Conservation (phyloP, 2,113 vertebrate species). For the Neotragus moschatus region DNA sequence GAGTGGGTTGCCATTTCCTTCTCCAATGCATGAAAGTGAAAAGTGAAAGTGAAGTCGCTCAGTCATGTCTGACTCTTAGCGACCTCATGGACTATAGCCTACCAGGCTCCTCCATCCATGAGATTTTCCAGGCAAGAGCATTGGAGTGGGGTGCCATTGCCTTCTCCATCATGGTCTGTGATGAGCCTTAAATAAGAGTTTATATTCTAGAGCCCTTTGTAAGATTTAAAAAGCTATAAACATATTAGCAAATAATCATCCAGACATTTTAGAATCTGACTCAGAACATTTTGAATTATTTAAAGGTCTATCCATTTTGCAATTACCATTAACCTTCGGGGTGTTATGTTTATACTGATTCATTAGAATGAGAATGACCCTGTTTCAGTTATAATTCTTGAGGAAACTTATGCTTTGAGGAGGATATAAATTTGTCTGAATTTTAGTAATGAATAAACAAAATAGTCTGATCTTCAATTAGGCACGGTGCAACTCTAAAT, state of each 20-base stretch:
- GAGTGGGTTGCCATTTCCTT: too few relatives aligned
- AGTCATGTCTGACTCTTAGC: too few relatives aligned
- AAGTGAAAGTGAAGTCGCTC: too few relatives aligned
- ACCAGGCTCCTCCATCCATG: too few relatives aligned
- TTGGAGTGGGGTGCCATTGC: too few relatives aligned
- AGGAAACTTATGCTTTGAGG: background rate
- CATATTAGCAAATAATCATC: background rate
- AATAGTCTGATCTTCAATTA: background rate
- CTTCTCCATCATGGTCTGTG: background rate
- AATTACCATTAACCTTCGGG: background rate
- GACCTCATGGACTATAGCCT: too few relatives aligned
- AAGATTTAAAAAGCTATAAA: background rate
- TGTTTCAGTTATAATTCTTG: constrained; percentile 22
- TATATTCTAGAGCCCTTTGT: background rate
- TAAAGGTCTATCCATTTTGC: constrained; percentile 13
- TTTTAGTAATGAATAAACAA: background rate
- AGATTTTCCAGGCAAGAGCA: too few relatives aligned
- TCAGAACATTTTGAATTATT: background rate
- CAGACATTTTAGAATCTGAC: constrained; percentile 37
- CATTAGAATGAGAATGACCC: constrained; percentile 13
- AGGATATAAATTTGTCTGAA: constrained; percentile 9
- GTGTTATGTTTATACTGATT: background rate
- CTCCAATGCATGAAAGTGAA: too few relatives aligned
- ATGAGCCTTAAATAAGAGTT: background rate
- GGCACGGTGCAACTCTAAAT: background rate